A percentile compares a stretch with the other conserved stretches of the same genome.
phyloP scores from a whole-genome alignment of 2,888 invertebrate species.

The Zhuqinia jingwanae region DNA sequence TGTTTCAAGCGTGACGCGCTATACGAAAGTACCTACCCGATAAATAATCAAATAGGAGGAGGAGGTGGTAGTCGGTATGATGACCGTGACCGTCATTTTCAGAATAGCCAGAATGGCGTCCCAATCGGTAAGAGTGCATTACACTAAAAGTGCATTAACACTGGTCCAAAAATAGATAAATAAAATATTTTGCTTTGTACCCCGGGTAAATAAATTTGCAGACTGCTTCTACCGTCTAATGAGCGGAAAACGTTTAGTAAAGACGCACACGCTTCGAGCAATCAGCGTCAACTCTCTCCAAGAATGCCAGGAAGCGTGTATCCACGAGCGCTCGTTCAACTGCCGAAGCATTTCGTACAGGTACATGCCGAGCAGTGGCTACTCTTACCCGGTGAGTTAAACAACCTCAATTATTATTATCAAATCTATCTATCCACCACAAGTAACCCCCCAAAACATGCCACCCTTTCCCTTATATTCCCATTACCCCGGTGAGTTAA shows the following conservation, averaged over 20 bases:
- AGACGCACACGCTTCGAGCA: conserved; percentile 74
- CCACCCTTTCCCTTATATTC: too few species aligned
- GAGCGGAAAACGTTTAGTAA: conserved; percentile 76
- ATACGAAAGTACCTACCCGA: conserved; percentile 33
- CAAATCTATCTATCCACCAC: too few species aligned
- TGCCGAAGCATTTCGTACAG: conserved; percentile 77
- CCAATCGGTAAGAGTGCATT: conserved; percentile 69
- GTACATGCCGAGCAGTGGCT: conserved; percentile 66
- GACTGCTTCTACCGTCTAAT: conserved; percentile 78
- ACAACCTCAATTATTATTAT: too few species aligned
- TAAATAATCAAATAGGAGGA: conserved; percentile 22
- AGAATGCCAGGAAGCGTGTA: conserved; percentile 76
- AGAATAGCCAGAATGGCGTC: conserved; percentile 57
- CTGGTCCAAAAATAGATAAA: neutral
- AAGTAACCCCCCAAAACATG: too few species aligned
- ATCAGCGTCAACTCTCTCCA: conserved; percentile 75
- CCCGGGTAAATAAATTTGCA: too few species aligned
- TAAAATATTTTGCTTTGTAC: neutral
- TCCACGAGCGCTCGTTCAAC: conserved; percentile 72
- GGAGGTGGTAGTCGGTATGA: conserved; percentile 13
- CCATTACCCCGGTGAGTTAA: too few species aligned
- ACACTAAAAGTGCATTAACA: neutral
- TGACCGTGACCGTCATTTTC: conserved; percentile 19
- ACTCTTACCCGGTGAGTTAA: conserved; percentile 65
- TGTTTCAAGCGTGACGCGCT: conserved; percentile 64